Evolutionary conservation across 2,797 vertebrate genomes (phyloP).

Genomic region (Cyclura pinguis): DNA sequence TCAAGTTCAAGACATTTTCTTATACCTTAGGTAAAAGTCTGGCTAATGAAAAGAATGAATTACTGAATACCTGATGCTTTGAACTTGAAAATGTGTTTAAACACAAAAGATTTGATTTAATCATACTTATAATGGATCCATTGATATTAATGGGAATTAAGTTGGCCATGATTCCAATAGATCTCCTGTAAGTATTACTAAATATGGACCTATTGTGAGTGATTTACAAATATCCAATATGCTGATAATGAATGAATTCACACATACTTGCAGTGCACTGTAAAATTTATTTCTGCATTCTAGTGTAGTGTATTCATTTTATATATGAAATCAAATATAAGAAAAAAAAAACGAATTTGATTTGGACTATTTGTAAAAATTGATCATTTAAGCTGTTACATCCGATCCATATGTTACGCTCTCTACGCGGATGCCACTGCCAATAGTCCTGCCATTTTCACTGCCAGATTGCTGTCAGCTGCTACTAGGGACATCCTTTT

Average conservation of each 20-base stretch:
- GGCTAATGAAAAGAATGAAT: constrained; percentile 38
- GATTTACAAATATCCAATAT: neutral
- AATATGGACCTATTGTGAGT: constrained; percentile 10
- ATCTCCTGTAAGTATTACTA: neutral
- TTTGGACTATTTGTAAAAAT: neutral
- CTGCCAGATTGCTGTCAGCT: too few relatives aligned
- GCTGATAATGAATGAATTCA: constrained; percentile 55
- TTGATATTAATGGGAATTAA: neutral
- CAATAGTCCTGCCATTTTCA: neutral
- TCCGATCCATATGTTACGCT: neutral
- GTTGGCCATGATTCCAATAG: neutral
- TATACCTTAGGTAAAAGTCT: constrained; percentile 10
- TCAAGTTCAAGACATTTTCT: constrained; percentile 48
- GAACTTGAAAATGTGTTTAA: constrained; percentile 51
- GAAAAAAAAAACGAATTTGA: neutral
- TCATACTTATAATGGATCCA: neutral
- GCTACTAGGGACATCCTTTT: neutral
- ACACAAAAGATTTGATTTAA: neutral
- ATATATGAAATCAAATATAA: neutral
- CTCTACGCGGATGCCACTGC: neutral
- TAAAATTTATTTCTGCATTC: constrained; percentile 67
- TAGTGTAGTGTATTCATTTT: neutral
- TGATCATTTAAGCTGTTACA: neutral
- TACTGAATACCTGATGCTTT: constrained; percentile 46
- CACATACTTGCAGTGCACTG: constrained; percentile 75